A percentile compares a stretch with the other conserved stretches of the same genome.
Evolutionary conservation across 2,797 vertebrate genomes (phyloP).

Genomic region (Rhynchotus rufescens): DNA sequence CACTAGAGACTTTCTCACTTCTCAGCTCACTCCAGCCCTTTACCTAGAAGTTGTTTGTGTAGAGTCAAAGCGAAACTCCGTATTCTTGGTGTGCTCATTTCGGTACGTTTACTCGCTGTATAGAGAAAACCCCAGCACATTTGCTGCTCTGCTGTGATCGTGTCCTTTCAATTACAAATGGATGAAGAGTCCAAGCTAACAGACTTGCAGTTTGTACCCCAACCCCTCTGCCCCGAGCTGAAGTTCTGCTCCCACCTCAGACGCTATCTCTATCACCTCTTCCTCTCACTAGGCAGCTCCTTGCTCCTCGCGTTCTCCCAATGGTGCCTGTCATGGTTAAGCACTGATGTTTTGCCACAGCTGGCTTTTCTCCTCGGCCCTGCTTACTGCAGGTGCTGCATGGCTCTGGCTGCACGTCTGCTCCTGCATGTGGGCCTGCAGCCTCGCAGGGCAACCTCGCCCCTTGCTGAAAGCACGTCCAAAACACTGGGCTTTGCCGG

Average conservation of each 20-base stretch:
- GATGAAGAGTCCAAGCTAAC: not conserved
- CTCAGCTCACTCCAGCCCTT: not conserved
- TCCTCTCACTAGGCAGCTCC: not conserved
- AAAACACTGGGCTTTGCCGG: not conserved
- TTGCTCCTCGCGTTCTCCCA: not conserved
- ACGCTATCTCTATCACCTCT: not conserved
- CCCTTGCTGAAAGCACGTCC: not conserved
- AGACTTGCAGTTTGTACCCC: not conserved
- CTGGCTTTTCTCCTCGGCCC: not conserved
- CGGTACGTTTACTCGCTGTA: not conserved
- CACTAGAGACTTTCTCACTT: not conserved
- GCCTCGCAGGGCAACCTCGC: not conserved
- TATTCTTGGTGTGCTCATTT: not conserved
- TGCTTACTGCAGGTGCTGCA: not conserved
- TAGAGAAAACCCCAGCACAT: not conserved
- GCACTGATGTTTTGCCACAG: not conserved
- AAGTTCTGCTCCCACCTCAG: not conserved
- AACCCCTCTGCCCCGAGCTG: not conserved
- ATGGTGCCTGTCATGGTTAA: no score
- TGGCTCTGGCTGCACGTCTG: fast-evolving
- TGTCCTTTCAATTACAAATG: no score
- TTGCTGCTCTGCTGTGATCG: no score
- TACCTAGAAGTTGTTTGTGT: not conserved
- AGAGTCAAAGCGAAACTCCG: not conserved
- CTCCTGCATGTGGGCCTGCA: not conserved